A percentile compares a stretch with the other conserved stretches of the same genome.
Evolutionary conservation across 2,888 invertebrate species (phyloP).

Genomic region (Blastobasis adustella): DNA sequence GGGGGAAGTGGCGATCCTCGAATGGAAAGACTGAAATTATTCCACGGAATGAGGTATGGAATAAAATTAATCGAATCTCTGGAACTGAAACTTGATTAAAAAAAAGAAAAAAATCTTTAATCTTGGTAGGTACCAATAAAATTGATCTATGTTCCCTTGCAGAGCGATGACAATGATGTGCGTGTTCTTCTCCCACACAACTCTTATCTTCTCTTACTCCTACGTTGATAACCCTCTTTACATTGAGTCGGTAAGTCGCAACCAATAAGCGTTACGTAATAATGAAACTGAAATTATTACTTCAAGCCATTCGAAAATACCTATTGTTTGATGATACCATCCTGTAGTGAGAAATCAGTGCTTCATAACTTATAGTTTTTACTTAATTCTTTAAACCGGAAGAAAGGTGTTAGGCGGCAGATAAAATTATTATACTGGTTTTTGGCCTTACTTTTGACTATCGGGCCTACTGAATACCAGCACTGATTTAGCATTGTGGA

Average conservation of each 20-base stretch:
- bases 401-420: too few species aligned
- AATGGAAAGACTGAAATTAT: conserved; percentile 45
- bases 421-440: too few species aligned
- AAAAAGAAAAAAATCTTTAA: too few species aligned
- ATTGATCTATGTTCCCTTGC: conserved; percentile 19
- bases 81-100: background rate
- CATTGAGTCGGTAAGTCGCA: conserved; percentile 45
- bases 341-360: too few species aligned
- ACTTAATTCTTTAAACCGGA: too few species aligned
- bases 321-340: too few species aligned
- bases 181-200: conserved; percentile 58
- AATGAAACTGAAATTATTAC: background rate
- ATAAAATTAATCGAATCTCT: background rate
- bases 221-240: conserved; percentile 52
- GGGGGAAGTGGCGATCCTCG: conserved; percentile 41
- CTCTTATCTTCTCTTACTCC: conserved; percentile 35
- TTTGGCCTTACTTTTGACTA: too few species aligned
- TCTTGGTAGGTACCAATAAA: too few species aligned
- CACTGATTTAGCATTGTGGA: too few species aligned
- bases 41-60: conserved; percentile 52
- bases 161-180: conserved; percentile 59
- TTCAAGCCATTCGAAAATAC: too few species aligned
- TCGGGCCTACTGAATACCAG: too few species aligned
- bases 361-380: too few species aligned
- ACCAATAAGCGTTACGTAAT: background rate